Base-by-base conservation (phyloP, 2,888 invertebrate species). In the Hemithea aestivaria region DNA sequence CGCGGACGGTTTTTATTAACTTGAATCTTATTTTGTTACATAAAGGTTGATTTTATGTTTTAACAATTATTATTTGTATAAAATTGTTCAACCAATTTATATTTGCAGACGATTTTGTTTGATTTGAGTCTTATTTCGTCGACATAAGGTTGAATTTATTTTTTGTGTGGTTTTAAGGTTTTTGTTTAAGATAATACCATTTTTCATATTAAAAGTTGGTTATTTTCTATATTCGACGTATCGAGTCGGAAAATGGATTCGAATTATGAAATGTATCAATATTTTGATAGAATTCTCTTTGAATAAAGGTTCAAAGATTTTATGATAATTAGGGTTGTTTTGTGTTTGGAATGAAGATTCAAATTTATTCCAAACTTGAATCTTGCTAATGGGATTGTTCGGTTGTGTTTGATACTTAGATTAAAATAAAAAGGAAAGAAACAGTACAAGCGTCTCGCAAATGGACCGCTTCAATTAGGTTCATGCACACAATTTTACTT, bases 201-300 rank as follows among this genome's bases (percentile, higher is more conserved):
- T 84, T 84, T 84, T 84, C 84, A 79, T 77, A 84, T 84, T 84
- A 84, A 84, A 83, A 84, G 67, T 83, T 83, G 68, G 46, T 73
- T 59, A 62, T 62, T 62, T 56, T 48, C 40, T 38, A 43, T 30
- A 40, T 51, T 42, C 40, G 38, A 41, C 35, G 47, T 45, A 52
- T 43, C 50, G 52, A 45, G 35, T 52, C 31, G 50, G 52, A 52
- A 52, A 53, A 53, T 53, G 46, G 53, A 46, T 43, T 41, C 28
- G 46, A 26, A 39, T 44, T 45, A 48, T 44, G 40, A 32, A 23
- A 45, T 38, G 26, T 46, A 51, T 44, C 50, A 42, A 47, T 48
- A 40, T 45, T 48, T 35, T 45, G 45, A 42, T 46, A 37, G 20
- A 35, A 48, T 40, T 45, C 41, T 44, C 32, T 41, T 40, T 42